A percentile compares a stretch with the other conserved stretches of the same genome.
phyloP scores from a whole-genome alignment of 2,113 vertebrate genomes.

The Rhinopomastus cyanomelas region DNA sequence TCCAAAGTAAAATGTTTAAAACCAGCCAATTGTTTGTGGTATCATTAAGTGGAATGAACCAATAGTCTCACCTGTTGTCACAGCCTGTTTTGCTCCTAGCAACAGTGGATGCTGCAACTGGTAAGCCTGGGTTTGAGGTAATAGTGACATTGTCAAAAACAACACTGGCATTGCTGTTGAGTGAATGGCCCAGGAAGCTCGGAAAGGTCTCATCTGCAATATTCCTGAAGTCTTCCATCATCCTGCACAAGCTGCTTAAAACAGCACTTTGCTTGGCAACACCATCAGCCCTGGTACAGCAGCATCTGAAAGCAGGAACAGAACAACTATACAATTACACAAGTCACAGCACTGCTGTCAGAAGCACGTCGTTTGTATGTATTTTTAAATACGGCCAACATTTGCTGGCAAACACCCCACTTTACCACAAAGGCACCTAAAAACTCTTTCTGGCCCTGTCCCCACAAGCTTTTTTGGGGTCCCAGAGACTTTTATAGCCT shows the following conservation, averaged over 20 bases:
- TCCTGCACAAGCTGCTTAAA: background rate
- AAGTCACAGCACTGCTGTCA: background rate
- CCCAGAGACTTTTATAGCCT: background rate
- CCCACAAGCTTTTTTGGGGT: accelerated
- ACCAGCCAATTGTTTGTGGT: background rate
- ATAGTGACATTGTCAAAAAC: constrained; percentile 84
- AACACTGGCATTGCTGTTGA: constrained; percentile 74
- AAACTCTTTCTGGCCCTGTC: background rate
- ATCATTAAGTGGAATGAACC: background rate
- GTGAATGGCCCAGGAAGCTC: constrained; percentile 81
- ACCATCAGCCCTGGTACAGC: background rate
- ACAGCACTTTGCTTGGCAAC: background rate
- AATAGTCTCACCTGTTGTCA: constrained; percentile 81
- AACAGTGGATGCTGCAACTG: constrained; percentile 93
- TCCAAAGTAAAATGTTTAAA: background rate
- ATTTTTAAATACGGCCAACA: accelerated
- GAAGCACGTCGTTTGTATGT: background rate
- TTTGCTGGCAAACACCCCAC: accelerated
- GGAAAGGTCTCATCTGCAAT: constrained; percentile 90
- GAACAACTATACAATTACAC: background rate
- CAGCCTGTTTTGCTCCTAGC: constrained; percentile 77
- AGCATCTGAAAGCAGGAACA: constrained; percentile 31
- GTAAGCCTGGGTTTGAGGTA: constrained; percentile 86
- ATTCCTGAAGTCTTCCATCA: constrained; percentile 84
- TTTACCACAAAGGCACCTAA: background rate